Evolutionary conservation across 2,888 invertebrate species (phyloP).

Genomic region (Dicycla oo): DNA sequence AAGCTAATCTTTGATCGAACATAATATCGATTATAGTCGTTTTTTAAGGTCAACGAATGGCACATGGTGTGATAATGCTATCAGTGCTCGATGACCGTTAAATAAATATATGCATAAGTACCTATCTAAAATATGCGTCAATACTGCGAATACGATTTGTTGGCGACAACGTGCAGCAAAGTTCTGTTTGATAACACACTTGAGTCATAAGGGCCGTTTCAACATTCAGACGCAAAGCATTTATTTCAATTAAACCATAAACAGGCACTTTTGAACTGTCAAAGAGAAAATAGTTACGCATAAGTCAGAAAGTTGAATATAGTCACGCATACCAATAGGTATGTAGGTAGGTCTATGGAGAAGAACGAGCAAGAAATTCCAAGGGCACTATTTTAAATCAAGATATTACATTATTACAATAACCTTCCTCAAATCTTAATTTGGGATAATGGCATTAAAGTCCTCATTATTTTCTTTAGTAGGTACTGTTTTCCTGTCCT

Average conservation of each 20-base stretch:
- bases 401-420: constrained; percentile 4
- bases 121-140: constrained; percentile 29
- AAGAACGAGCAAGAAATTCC: too few relatives aligned
- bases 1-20: constrained; percentile 20
- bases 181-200: constrained; percentile 31
- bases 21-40: constrained; percentile 40
- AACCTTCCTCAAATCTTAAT: constrained; percentile 24
- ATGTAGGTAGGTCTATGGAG: too few relatives aligned
- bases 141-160: constrained; percentile 16
- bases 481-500: constrained; percentile 46
- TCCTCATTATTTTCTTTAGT: constrained; percentile 11
- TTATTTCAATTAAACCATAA: too few relatives aligned
- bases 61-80: constrained; percentile 42
- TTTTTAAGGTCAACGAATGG: constrained; percentile 34
- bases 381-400: too few relatives aligned
- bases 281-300: too few relatives aligned
- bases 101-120: constrained; percentile 18
- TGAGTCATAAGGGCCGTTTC: background rate
- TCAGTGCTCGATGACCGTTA: constrained; percentile 35
- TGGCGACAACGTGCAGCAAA: constrained; percentile 8
- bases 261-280: too few relatives aligned
- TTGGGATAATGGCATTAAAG: constrained; percentile 11
- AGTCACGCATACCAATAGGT: too few relatives aligned
- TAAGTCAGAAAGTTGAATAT: too few relatives aligned
- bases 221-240: background rate